Evolutionary conservation across 2,113 vertebrate species (phyloP), one percentile per base, ranked within the genome.

Genomic region (Dinomys branickii): DNA sequence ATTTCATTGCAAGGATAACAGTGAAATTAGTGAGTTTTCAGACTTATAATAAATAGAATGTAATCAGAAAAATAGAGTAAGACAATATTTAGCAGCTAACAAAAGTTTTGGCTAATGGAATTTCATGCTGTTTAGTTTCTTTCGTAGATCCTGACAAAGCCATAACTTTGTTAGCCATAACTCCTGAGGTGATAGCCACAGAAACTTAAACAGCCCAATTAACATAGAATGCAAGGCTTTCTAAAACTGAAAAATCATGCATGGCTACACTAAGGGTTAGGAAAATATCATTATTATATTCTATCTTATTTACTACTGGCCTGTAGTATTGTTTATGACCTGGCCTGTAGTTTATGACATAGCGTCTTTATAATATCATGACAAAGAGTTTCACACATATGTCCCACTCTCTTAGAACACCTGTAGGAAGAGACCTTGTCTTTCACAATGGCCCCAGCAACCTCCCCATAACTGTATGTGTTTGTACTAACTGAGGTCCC

Each of bases 101-200:
- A 73, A 63, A 52, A 28, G 80, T 38, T 63, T 69, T 77, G 41
- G 19, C 41, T 63, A 7, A 38, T 94, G 41, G 3, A 8, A 87
- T 84, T 94, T 95, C 73, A 78, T 78, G 58, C 44, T 71, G 35
- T 65, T 59, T 35, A 85, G 35, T 81, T 67, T 84, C 80, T 90
- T 87, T 96, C 19, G 85, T 58, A 63, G 54, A 77, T 75, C 73
- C 33, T 85, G 24, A 65, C 33, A 52, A 80, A 90, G 35, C 17
- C 10, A n/a, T 65, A 61, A 22, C 2, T 69, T 69, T 67, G 5
- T 75, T 86, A 94, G 65, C n/a, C 17, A 44, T 77, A 67, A 59
- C 24, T 67, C 54, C 58, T 93, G 19, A n/a, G 41, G 35, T 47
- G 85, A 3, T 4, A 54, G 19, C 69, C 71, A 88, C 9, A 85